Evolutionary conservation across 2,888 invertebrate species (phyloP), one percentile per base, ranked within the genome.

Genomic region (Terebella lapidaria): DNA sequence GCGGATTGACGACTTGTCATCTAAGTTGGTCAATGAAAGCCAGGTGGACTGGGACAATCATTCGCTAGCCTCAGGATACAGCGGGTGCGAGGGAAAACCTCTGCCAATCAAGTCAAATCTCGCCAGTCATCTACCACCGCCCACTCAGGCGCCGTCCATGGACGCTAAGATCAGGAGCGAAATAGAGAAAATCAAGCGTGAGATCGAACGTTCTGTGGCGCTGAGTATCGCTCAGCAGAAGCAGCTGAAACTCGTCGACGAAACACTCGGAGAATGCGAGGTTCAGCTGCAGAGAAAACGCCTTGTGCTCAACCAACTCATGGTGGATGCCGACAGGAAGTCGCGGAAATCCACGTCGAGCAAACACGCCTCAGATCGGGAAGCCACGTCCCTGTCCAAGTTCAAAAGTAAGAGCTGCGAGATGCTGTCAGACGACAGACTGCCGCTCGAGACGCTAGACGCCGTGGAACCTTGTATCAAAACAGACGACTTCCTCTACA

Each of bases 191-290:
- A 10, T 49, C 24, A 15, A 5, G 18, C 18, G 49, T 22, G 49
- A 49, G n/a, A 35, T 35, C 42, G 42, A 35, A 35, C 42, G 42
- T 10, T 35, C 42, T 10, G n/a, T n/a, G 42, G 42, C 42, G 42
- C 60, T 71, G 1, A 73, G 70, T 42, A 65, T 62, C 15, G 70
- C 69, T 24, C 71, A 73, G 26, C 65, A 64, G 25, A 29, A 61
- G 4, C 73, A 74, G 56, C 71, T 79, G 24, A 72, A 76, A 52
- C 62, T 70, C 10, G 76, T 75, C 54, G 72, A 74, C 20, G 63
- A 67, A 54, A 70, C 70, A 20, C 66, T 80, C 47, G 66, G 67
- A 4, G 74, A 76, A 42, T 64, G 74, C 22, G 72, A 74, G 27
- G 59, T 67, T 18, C 60, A 72, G n/a, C 61, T 79, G 25, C 71